Evolutionary conservation across 2,113 vertebrate species (phyloP).

Genomic region (Artemisiospiza belli): DNA sequence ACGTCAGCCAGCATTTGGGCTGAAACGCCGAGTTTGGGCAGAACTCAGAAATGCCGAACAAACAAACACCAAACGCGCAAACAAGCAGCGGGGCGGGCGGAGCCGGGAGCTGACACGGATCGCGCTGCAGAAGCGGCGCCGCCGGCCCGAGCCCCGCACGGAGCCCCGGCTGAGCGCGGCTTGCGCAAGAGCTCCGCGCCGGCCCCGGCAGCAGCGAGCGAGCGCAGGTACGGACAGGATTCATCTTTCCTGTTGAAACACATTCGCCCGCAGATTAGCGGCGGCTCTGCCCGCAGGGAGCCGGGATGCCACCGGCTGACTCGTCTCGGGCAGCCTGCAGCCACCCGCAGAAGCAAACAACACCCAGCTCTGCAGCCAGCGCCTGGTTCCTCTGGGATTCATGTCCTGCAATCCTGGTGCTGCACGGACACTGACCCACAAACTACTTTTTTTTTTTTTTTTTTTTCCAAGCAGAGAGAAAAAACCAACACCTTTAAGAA

Average conservation of each 20-base stretch:
- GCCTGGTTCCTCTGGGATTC: not conserved
- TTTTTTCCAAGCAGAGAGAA: not conserved
- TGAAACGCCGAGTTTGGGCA: not conserved
- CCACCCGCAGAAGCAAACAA: not conserved
- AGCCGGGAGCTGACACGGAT: accelerated
- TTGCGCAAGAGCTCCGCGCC: not conserved
- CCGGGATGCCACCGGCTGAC: not conserved
- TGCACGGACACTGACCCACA: not conserved
- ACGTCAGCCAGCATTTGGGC: accelerated
- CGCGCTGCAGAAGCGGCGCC: accelerated
- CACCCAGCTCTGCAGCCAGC: not conserved
- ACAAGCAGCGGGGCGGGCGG: too few species aligned
- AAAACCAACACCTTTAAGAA: not conserved
- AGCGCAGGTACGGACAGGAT: not conserved
- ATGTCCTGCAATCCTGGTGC: not conserved
- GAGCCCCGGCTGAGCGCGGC: too few species aligned
- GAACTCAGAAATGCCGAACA: accelerated
- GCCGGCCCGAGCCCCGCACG: not conserved
- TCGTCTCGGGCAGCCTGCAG: not conserved
- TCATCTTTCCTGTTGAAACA: constrained; percentile 19
- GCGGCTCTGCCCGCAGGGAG: not conserved
- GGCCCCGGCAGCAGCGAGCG: not conserved
- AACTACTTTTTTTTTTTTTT: too few species aligned
- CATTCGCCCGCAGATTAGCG: not conserved
- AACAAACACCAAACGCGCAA: not conserved